These are phyloP conservation scores for Dendrolimus punctatus DNA, from an alignment of 1,140 invertebrate species.

Conservation along the genomic window DNA sequence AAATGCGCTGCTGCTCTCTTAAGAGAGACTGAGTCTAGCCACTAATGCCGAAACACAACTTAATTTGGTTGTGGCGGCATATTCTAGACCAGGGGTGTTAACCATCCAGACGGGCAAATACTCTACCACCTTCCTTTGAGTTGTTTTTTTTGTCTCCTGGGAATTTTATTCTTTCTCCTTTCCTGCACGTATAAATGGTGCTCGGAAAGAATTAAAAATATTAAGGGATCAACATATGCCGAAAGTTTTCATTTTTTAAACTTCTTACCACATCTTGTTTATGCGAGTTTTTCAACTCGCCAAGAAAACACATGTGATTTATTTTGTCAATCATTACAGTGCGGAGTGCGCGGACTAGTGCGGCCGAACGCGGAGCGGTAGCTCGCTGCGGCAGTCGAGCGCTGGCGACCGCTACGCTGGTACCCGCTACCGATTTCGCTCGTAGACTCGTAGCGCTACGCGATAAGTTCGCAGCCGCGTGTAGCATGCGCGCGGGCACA, in stretches of 20 bases:
- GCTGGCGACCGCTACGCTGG: constrained; percentile 33
- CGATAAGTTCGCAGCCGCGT: constrained; percentile 24
- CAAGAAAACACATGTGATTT: constrained; percentile 63
- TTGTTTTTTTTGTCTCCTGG: no score
- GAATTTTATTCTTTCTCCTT: no score
- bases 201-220: neutral
- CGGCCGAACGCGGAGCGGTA: constrained; percentile 25
- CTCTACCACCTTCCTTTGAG: no score
- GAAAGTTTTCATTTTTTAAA: neutral
- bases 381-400: constrained; percentile 55
- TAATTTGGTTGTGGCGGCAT: no score
- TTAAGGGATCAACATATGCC: neutral
- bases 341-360: constrained; percentile 34
- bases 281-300: constrained; percentile 24
- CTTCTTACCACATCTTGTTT: constrained; percentile 28
- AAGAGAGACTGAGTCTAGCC: no score
- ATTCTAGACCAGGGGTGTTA: no score
- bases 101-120: no score
- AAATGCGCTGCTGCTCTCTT: no score
- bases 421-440: constrained; percentile 15
- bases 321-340: constrained; percentile 67
- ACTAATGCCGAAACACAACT: no score
- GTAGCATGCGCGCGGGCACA: constrained; percentile 6
- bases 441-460: constrained; percentile 21
- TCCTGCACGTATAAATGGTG: neutral